Evolutionary conservation across 2,113 vertebrate genomes (phyloP).

Genomic region (Halichoerus grypus): DNA sequence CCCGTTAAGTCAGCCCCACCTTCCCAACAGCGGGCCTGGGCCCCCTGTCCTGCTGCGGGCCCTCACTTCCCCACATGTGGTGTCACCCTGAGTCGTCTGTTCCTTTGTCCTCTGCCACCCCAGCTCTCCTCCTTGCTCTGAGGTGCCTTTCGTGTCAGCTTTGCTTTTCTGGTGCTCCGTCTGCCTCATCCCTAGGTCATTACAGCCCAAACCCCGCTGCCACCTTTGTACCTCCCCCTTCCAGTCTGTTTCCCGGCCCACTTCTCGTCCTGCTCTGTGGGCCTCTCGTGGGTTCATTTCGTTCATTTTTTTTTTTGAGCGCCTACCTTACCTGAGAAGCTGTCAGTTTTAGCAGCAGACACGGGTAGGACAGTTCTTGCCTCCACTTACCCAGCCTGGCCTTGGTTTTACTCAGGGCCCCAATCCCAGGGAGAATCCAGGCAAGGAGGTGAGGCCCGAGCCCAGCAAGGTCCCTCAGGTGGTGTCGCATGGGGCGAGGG

Average conservation of each 20-base stretch:
- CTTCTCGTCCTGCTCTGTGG: not conserved
- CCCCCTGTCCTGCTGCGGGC: not conserved
- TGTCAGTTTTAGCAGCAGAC: not conserved
- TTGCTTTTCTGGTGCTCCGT: not conserved
- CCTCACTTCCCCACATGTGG: not conserved
- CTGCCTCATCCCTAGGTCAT: not conserved
- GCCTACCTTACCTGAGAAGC: not conserved
- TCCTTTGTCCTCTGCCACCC: not conserved
- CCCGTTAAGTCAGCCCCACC: not conserved
- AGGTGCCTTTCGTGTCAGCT: not conserved
- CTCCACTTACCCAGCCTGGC: not conserved
- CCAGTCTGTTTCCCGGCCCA: not conserved
- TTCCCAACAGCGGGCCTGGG: not conserved
- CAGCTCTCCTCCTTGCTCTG: not conserved
- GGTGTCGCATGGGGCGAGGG: not conserved
- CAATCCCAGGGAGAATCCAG: not conserved
- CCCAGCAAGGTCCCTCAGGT: not conserved
- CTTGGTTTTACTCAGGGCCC: not conserved
- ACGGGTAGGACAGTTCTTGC: not conserved
- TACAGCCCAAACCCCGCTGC: not conserved
- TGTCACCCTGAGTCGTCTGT: not conserved
- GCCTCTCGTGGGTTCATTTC: not conserved
- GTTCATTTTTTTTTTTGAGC: not conserved
- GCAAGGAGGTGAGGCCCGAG: not conserved
- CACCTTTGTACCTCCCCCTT: not conserved